Evolutionary conservation across 1,140 invertebrate species (phyloP), one percentile per base, ranked within the genome.

Genomic region (Caenorhabditis remanei): DNA sequence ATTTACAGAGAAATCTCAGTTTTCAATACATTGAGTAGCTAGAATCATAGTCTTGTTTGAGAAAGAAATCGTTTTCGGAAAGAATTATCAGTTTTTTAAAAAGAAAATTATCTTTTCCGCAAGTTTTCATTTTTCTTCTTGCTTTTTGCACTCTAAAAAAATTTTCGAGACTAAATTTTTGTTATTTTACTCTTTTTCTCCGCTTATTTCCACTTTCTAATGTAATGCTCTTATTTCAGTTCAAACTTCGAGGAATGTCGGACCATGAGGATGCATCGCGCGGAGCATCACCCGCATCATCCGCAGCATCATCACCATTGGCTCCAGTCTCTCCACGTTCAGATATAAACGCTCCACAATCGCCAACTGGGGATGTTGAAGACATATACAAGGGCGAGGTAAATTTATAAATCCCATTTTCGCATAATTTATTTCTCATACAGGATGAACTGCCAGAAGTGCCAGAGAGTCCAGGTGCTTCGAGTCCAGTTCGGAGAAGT

Each of bases 281-380:
- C 8, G 40, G 46, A 43, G 67, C 67, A 24, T 79, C 71, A 11
- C 46, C 71, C 2, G 19, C 40, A 0, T 79, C 71, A 14, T 79
- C 71, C 5, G 46, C 9, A n/a, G 46, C 46, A 14, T 79, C 71
- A 9, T 79, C 71, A 4, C 71, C 71, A 13, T 24, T 79, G 21
- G 71, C 21, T 24, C 46, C 46, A 11, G n/a, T 79, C 5, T 79
- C 71, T 79, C 71, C 71, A 50, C 46, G 71, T n/a, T 71, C 43
- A 9, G 71, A 79, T 5, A 5, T 4, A 8, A 50, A 79, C 40
- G 71, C 71, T 24, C 71, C 71, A 24, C n/a, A 50, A 79, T 79
- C 71, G 4, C 71, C 71, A 50, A 9, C 46, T 9, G 71, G 71
- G 8, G 71, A 79, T 19, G 71, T n/a, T 9, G 19, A 50, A 8